A percentile compares a stretch with the other conserved stretches of the same genome.
phyloP scores from a whole-genome alignment of 1,140 invertebrate species.

The Aphelenchoides avenae region DNA sequence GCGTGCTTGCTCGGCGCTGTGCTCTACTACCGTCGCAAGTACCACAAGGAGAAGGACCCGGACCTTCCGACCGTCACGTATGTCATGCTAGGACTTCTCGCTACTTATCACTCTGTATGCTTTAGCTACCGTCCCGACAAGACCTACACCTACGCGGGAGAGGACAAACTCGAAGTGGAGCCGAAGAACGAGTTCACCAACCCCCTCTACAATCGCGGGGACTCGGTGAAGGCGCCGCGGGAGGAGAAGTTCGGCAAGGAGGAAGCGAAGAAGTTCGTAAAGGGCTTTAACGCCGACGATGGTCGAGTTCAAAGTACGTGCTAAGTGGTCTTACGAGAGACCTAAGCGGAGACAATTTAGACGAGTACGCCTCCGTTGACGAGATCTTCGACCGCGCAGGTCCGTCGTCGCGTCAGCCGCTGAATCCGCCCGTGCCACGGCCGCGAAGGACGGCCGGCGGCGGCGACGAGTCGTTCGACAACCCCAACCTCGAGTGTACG shows the following conservation, averaged over 20 bases:
- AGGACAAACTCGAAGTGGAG: constrained; percentile 20
- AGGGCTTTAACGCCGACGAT: no score
- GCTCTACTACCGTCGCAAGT: constrained; percentile 51
- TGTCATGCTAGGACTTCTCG: constrained; percentile 1
- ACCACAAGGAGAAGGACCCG: constrained; percentile 50
- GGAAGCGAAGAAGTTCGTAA: no score
- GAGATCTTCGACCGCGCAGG: constrained; percentile 1
- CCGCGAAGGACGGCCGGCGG: background rate
- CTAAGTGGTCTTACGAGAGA: constrained; percentile 1
- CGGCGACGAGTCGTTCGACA: no score
- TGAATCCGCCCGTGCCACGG: background rate
- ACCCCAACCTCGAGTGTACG: constrained; percentile 25
- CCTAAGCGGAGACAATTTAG: constrained; percentile 7
- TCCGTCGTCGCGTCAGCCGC: background rate
- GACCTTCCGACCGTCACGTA: constrained; percentile 44
- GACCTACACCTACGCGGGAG: constrained; percentile 12
- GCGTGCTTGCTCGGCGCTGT: constrained; percentile 31
- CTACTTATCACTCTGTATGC: constrained; percentile 3
- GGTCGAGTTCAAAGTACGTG: constrained; percentile 14
- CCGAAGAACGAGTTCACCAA: constrained; percentile 42
- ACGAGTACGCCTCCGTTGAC: constrained; percentile 38
- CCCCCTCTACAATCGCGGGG: constrained; percentile 21
- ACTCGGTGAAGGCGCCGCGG: background rate
- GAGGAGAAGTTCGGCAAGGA: constrained; percentile 15
- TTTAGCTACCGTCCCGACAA: constrained; percentile 18